Evolutionary conservation across 2,888 invertebrate genomes (phyloP), one percentile per base, ranked within the genome.

Genomic region (Copidosoma aretas): DNA sequence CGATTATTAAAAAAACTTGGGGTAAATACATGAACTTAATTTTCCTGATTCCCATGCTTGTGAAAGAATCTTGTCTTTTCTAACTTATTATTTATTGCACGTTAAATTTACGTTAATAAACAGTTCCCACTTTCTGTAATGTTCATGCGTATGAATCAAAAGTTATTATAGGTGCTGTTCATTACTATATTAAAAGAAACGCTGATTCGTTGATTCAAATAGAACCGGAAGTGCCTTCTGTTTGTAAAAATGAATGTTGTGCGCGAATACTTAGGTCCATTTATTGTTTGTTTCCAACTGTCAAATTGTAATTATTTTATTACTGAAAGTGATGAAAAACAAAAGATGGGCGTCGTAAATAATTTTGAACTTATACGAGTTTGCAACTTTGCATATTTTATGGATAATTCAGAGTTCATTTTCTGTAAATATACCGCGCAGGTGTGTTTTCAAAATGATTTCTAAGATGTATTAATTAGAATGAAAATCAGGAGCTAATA

Each of bases 11-110:
- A 41, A 61, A 64, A 58, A 58, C 52, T 43, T 52, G 51, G 59
- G 56, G n/a, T n/a, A n/a, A 41, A 51, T 41, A 51, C 19, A 64
- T 61, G 53, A 67, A 67, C 12, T 64, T 67, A 59, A 43, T 57
- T 59, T 19, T 21, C 61, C 5, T 43, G 1, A 71, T 65, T 68
- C 52, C 49, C 60, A 51, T 52, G 59, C 60, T 65, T 71, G 71
- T 71, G 68, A 65, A 65, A 71, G 67, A 67, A 41, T 65, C 67
- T 67, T 65, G 60, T 62, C 52, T 14, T 41, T 53, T 61, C 65
- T 70, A 67, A 67, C 54, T 46, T 57, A 67, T 61, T 67, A 70
- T 63, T 63, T 62, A n/a, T n/a, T n/a, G n/a, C n/a, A n/a, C n/a
- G n/a, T n/a, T n/a, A n/a, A n/a, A n/a, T n/a, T n/a, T n/a, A n/a